Percentiles rank a stretch among this genome's conserved stretches.
Evolutionary conservation across 2,888 invertebrate genomes (phyloP).

Genomic region (Heliconius ismenius): DNA sequence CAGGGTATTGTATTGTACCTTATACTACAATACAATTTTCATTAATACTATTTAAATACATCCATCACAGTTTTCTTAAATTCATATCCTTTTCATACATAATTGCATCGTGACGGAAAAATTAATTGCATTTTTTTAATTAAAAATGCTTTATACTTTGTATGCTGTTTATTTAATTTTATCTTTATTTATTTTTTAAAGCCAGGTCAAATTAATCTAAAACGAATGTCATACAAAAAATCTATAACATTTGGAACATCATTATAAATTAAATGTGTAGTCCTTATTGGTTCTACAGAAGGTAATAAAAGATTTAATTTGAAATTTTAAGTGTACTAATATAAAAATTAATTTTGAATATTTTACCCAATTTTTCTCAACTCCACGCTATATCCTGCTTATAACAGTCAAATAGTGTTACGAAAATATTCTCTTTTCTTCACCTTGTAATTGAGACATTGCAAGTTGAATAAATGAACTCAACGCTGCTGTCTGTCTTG

Average conservation of each 20-base stretch:
- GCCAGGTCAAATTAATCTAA: background rate
- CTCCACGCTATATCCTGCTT: background rate
- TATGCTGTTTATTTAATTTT: background rate
- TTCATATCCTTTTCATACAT: slow-evolving; percentile 22
- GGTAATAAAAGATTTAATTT: too few species aligned
- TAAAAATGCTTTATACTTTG: background rate
- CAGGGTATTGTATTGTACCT: background rate
- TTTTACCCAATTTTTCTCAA: background rate
- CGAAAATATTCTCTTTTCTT: background rate
- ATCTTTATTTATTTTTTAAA: background rate
- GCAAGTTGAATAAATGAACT: background rate
- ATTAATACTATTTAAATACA: slow-evolving; percentile 27
- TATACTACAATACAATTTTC: slow-evolving; percentile 4
- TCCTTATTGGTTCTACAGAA: background rate
- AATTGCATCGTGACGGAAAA: slow-evolving; percentile 15
- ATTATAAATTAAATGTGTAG: background rate
- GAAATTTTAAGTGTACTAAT: background rate
- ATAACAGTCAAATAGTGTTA: background rate
- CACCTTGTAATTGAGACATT: too few species aligned
- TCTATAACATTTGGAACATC: background rate
- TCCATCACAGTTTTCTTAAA: slow-evolving; percentile 34
- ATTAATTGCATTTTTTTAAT: background rate
- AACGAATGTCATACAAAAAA: too few species aligned
- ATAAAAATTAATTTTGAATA: background rate
- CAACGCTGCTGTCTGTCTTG: too few species aligned